Evolutionary conservation across 2,113 vertebrate genomes (phyloP).

Genomic region (Cacatua alba): DNA sequence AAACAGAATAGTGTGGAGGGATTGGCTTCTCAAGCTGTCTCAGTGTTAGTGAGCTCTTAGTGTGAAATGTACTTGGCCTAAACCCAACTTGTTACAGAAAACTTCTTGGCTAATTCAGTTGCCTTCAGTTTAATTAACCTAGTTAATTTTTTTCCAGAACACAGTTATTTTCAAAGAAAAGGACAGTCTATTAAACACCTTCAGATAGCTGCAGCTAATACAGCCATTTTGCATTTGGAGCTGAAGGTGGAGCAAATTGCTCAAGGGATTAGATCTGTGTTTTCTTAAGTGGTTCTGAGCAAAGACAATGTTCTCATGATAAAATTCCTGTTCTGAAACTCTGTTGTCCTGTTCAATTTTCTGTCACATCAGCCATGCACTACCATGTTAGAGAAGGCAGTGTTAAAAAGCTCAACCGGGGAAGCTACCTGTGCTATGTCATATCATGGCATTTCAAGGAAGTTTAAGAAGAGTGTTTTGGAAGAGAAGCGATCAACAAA

Average conservation of each 20-base stretch:
- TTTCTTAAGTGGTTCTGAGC: not conserved
- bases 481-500: not conserved
- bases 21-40: not conserved
- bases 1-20: not conserved
- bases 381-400: not conserved
- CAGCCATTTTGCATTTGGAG: not conserved
- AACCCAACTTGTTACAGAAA: conserved; percentile 34
- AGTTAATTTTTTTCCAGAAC: conserved; percentile 19
- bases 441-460: not conserved
- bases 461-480: not conserved
- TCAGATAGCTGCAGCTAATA: not conserved
- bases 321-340: not conserved
- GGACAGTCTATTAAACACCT: conserved; percentile 1
- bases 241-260: not conserved
- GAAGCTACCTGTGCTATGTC: not conserved
- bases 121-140: not conserved
- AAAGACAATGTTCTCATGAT: not conserved
- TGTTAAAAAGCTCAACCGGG: not conserved
- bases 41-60: not conserved
- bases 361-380: not conserved
- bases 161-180: conserved; percentile 20
- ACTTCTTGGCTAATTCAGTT: conserved; percentile 19
- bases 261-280: not conserved
- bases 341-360: not conserved
- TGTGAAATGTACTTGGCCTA: conserved; percentile 41